Evolutionary conservation across 2,113 vertebrate genomes (phyloP).

Genomic region (Nothocercus nigrocapillus): DNA sequence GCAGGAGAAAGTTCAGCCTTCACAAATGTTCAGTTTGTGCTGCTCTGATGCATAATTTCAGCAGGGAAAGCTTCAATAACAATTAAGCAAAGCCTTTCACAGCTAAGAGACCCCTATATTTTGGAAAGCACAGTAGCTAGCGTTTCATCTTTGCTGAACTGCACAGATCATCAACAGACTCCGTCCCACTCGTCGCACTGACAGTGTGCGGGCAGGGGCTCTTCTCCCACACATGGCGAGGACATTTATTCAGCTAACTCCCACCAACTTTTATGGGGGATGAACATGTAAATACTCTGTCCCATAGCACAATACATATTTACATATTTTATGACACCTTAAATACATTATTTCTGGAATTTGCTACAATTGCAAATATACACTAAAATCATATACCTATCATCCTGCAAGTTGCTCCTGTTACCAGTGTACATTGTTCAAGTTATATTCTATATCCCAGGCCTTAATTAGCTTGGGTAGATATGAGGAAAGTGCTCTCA

Average conservation of each 20-base stretch:
- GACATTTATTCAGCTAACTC: background rate
- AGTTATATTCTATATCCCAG: background rate
- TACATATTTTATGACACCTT: background rate
- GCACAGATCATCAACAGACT: background rate
- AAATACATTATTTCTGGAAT: background rate
- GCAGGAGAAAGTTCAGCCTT: conserved; percentile 35
- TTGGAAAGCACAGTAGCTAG: background rate
- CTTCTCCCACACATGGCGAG: background rate
- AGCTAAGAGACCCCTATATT: conserved; percentile 8
- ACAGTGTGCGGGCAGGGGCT: background rate
- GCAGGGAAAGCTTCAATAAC: background rate
- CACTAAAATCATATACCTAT: background rate
- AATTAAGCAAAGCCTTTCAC: conserved; percentile 17
- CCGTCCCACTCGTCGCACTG: background rate
- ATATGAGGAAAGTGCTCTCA: background rate
- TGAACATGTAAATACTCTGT: background rate
- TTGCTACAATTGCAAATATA: background rate
- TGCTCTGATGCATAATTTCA: background rate
- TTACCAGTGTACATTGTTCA: background rate
- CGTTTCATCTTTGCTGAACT: background rate
- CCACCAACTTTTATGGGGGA: background rate
- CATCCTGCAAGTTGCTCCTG: background rate
- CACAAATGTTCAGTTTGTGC: conserved; percentile 4
- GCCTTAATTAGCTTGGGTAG: background rate
- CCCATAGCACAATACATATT: background rate